Evolutionary conservation across 2,113 vertebrate genomes (phyloP).

Genomic region (Chionomys nivalis): DNA sequence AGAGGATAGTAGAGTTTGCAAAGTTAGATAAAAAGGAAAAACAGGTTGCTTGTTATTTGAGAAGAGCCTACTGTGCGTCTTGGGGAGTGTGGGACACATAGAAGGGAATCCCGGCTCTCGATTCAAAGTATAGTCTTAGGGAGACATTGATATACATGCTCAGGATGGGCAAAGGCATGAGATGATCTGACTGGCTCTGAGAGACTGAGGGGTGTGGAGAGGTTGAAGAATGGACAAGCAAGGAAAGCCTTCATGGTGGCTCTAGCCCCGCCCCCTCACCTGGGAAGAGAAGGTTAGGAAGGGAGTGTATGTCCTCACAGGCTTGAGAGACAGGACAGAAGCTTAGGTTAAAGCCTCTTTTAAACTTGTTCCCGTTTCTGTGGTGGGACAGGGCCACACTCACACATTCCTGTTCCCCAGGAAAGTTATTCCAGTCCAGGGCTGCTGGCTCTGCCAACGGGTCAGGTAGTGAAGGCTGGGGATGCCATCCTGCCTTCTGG

Average conservation of each 20-base stretch:
- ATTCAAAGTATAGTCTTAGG: neutral
- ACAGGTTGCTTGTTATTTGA: neutral
- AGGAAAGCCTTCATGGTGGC: neutral
- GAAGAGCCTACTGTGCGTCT: neutral
- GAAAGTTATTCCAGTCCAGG: neutral
- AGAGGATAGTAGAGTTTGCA: neutral
- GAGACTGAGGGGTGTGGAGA: neutral
- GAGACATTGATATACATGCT: fast-evolving
- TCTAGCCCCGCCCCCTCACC: fast-evolving
- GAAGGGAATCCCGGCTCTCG: neutral
- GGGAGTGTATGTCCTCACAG: fast-evolving
- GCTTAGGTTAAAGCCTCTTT: neutral
- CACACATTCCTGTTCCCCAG: neutral
- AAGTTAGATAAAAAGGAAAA: neutral
- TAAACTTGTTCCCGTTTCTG: neutral
- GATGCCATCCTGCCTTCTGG: neutral
- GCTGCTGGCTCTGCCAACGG: neutral
- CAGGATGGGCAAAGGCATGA: neutral
- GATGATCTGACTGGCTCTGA: neutral
- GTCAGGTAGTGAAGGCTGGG: neutral
- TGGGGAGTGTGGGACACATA: neutral
- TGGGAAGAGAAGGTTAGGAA: neutral
- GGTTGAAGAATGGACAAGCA: neutral
- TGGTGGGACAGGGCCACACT: neutral
- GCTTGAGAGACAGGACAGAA: fast-evolving